phyloP scores from a whole-genome alignment of 2,797 vertebrate species.

The Eulemur albifrons region DNA sequence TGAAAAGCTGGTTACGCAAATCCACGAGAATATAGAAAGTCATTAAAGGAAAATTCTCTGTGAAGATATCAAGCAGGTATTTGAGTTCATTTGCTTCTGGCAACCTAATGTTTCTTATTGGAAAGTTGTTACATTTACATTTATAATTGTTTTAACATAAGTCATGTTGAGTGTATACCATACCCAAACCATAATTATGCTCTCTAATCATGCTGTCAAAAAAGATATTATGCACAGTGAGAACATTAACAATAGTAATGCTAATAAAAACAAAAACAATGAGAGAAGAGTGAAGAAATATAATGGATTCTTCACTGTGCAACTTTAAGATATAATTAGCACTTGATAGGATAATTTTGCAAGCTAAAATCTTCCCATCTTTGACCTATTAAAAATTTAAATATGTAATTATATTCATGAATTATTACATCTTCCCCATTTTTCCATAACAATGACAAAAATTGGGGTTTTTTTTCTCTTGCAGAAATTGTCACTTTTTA shows the following conservation, averaged over 20 bases:
- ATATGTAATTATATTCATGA: not conserved
- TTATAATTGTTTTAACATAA: slow-evolving; percentile 21
- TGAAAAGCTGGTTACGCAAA: slow-evolving; percentile 33
- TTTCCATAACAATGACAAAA: not conserved
- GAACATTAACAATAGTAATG: not conserved
- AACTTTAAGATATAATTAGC: not conserved
- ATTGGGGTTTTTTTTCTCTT: not conserved
- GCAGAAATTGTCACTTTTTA: not conserved
- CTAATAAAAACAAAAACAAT: not conserved
- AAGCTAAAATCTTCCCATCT: not conserved
- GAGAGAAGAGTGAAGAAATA: not conserved
- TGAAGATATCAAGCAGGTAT: not conserved
- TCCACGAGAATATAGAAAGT: not conserved
- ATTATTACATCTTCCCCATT: not conserved
- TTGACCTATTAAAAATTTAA: not conserved
- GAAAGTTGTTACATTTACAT: slow-evolving; percentile 29
- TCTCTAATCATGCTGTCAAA: not conserved
- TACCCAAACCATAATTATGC: not conserved
- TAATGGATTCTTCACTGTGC: not conserved
- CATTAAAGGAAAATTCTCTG: not conserved
- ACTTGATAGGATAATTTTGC: not conserved
- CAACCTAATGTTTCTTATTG: not conserved
- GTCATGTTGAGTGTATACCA: not conserved
- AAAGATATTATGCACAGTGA: not conserved
- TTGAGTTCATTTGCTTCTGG: not conserved